These are phyloP conservation scores for Phylloscopus trochiloides DNA, from an alignment of 2,113 vertebrate genomes.

Conservation along the genomic window DNA sequence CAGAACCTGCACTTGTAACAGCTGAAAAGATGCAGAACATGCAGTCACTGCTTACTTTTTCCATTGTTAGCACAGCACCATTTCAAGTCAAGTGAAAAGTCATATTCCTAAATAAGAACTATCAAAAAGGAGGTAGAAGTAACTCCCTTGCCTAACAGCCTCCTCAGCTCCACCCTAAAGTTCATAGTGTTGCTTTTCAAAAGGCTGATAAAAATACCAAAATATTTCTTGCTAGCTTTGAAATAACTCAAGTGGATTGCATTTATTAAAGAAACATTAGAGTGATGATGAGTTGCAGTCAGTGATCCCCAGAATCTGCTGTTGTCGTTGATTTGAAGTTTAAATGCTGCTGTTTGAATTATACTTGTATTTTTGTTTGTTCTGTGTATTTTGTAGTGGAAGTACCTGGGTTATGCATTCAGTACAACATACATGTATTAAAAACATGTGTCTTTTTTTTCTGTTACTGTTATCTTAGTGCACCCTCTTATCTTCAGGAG, in stretches of 20 bases:
- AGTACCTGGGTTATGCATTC: neutral
- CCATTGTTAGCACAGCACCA: neutral
- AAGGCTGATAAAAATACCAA: neutral
- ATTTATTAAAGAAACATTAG: neutral
- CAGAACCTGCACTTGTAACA: neutral
- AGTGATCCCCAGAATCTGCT: neutral
- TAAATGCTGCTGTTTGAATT: neutral
- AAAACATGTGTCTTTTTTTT: neutral
- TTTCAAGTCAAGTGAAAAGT: neutral
- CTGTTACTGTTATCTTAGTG: neutral
- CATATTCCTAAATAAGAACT: neutral
- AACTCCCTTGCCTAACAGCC: neutral
- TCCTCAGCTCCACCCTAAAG: neutral
- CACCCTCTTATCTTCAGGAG: neutral
- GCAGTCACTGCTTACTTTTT: neutral
- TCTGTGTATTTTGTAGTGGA: neutral
- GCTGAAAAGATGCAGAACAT: neutral
- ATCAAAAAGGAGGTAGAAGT: neutral
- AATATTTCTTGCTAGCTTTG: neutral
- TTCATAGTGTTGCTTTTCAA: neutral
- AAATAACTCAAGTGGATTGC: neutral
- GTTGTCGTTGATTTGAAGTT: neutral
- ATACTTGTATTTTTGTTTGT: neutral
- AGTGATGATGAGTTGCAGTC: neutral
- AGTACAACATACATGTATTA: neutral